These are phyloP conservation scores for Chiloscyllium plagiosum DNA, from an alignment of 2,113 vertebrate species.

Conservation along the genomic window DNA sequence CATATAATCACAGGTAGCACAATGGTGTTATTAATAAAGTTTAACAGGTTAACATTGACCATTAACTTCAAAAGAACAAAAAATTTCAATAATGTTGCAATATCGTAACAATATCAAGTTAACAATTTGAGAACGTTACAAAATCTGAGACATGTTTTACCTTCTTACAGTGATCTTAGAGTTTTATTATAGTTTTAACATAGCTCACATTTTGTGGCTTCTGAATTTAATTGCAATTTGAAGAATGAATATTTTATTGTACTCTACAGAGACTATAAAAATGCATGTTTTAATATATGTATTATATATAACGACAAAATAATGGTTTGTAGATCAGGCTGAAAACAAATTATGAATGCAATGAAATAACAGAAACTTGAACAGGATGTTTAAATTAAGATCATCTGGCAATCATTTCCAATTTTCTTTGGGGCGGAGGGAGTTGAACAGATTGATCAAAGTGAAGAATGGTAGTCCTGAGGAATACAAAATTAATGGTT, in stretches of 20 bases:
- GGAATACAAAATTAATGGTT: conserved; percentile 12
- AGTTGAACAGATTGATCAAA: neutral
- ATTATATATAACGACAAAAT: neutral
- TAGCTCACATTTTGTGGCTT: neutral
- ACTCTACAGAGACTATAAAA: neutral
- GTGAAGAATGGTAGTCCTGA: neutral
- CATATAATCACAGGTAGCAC: neutral
- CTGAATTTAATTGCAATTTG: neutral
- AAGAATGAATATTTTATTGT: neutral
- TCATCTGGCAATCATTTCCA: neutral
- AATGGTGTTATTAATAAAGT: neutral
- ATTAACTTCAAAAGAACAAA: neutral
- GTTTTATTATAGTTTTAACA: neutral
- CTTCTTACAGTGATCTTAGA: neutral
- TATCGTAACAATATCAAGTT: neutral
- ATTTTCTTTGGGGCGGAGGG: neutral
- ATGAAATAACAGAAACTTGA: neutral
- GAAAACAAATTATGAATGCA: conserved; percentile 21
- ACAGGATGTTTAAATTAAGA: conserved; percentile 8
- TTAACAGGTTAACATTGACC: neutral
- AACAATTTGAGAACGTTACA: neutral
- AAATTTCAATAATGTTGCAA: neutral
- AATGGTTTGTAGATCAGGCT: neutral
- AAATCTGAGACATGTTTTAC: neutral
- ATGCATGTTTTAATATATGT: neutral